Evolutionary conservation across 1,140 invertebrate genomes (phyloP).

Genomic region (Protaetia brevitarsis): DNA sequence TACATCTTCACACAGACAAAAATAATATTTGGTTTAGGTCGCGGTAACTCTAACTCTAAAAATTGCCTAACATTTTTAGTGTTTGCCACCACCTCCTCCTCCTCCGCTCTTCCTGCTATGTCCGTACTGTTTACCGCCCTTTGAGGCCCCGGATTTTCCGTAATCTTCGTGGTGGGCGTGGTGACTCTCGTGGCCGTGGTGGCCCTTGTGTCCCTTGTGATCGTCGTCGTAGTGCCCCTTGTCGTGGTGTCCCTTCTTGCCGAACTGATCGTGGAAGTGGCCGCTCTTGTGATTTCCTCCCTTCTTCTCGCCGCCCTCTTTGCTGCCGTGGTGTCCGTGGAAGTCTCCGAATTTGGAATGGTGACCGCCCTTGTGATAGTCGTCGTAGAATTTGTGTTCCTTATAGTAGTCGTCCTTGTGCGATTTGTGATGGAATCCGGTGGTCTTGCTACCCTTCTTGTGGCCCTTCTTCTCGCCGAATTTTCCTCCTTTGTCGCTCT

Average conservation of each 20-base stretch:
- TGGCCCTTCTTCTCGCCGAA: constrained; percentile 66
- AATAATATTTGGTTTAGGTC: constrained; percentile 14
- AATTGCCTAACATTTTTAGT: constrained; percentile 20
- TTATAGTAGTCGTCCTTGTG: constrained; percentile 79
- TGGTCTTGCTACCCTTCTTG: constrained; percentile 66
- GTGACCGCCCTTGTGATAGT: constrained; percentile 70
- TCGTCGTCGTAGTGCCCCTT: constrained; percentile 73
- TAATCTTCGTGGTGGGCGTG: constrained; percentile 64
- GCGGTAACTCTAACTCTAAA: neutral
- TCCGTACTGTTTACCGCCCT: constrained; percentile 61
- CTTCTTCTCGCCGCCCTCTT: constrained; percentile 67
- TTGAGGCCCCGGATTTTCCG: constrained; percentile 64
- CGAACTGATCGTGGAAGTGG: constrained; percentile 61
- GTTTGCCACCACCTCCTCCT: constrained; percentile 17
- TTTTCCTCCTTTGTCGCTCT: constrained; percentile 65
- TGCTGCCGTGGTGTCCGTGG: constrained; percentile 63
- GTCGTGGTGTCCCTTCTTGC: constrained; percentile 65
- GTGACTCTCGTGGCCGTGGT: constrained; percentile 64
- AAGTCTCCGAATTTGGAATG: constrained; percentile 70
- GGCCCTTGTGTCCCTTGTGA: constrained; percentile 72
- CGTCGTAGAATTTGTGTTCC: constrained; percentile 76
- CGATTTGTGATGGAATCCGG: constrained; percentile 75
- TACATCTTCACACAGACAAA: neutral
- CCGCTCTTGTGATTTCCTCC: constrained; percentile 68
- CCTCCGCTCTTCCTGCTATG: constrained; percentile 24